Evolutionary conservation across 2,797 vertebrate genomes (phyloP).

Genomic region (Clamator glandarius): DNA sequence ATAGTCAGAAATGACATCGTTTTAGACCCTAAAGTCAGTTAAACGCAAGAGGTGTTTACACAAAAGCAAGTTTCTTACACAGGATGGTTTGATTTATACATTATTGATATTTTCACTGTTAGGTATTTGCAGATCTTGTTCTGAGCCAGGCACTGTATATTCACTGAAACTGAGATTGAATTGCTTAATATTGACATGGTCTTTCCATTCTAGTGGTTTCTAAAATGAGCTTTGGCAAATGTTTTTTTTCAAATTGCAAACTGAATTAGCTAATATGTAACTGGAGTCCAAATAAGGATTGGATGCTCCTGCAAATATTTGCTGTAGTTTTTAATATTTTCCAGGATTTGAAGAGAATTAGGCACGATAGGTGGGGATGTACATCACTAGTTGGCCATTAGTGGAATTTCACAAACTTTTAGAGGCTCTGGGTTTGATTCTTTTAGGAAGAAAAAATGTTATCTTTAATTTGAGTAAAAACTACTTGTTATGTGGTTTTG

Average conservation of each 20-base stretch:
- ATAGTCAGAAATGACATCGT: neutral
- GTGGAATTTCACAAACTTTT: neutral
- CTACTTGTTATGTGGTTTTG: neutral
- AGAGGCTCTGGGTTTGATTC: neutral
- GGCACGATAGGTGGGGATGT: neutral
- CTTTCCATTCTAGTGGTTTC: neutral
- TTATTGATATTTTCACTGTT: neutral
- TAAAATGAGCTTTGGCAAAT: neutral
- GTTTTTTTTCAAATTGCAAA: neutral
- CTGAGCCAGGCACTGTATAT: neutral
- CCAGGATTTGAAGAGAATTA: neutral
- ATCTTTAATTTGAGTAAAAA: neutral
- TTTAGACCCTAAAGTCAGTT: neutral
- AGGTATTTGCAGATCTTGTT: neutral
- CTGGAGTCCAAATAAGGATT: neutral
- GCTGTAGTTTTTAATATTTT: neutral
- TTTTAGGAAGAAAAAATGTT: neutral
- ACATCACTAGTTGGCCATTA: neutral
- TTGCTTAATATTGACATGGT: neutral
- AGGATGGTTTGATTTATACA: neutral
- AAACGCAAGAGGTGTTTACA: neutral
- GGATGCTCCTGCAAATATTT: neutral
- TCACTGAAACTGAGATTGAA: neutral
- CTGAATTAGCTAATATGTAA: neutral
- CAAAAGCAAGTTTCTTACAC: neutral